Evolutionary conservation across 2,797 vertebrate species (phyloP), one percentile per base, ranked within the genome.

Genomic region (Rhinophrynus dorsalis): DNA sequence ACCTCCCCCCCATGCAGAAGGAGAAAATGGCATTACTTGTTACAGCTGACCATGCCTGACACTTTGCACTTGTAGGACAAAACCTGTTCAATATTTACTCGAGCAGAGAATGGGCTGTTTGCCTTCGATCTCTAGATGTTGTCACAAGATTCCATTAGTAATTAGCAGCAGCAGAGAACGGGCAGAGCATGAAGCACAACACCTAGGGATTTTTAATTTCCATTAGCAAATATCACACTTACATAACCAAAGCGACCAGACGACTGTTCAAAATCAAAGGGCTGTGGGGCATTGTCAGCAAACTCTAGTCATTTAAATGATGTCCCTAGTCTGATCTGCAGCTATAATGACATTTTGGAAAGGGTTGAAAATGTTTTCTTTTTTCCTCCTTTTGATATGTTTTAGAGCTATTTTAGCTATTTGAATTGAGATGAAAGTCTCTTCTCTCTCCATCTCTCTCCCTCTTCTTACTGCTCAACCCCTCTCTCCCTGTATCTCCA

Each of bases 81-180:
- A 37, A 4, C 7, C 1, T 11, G 1, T 54, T 59, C 21, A 59
- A 68, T 50, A 68, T 68, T 68, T 48, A 33, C n/a, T 55, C 13
- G 17, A 24, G 24, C 24, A 27, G 12, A 51, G 23, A 51, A n/a
- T 26, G 24, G 6, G 24, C 42, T 15, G 21, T 20, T 48, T 48
- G 45, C 11, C 2, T 10, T 18, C 6, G 1, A 44, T 44, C 15
- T 44, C 6, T 18, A 48, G 20, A 10, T 15, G 3, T 29, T 13
- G 12, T 6, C 5, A 27, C 3, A 26, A 26, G 47, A 29, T 51
- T 51, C 23, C 13, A 29, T 51, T 51, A 51, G 6, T 24, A 51
- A 12, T 23, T 11, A 35, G 5, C 13, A n/a, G 12, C 6, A 18
- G 15, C 40, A 20, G 40, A 20, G 40, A 44, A 44, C 3, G 40